Percentiles rank a stretch among this genome's conserved stretches.
phyloP scores from a whole-genome alignment of 2,113 vertebrate species.

The Canis aureus region DNA sequence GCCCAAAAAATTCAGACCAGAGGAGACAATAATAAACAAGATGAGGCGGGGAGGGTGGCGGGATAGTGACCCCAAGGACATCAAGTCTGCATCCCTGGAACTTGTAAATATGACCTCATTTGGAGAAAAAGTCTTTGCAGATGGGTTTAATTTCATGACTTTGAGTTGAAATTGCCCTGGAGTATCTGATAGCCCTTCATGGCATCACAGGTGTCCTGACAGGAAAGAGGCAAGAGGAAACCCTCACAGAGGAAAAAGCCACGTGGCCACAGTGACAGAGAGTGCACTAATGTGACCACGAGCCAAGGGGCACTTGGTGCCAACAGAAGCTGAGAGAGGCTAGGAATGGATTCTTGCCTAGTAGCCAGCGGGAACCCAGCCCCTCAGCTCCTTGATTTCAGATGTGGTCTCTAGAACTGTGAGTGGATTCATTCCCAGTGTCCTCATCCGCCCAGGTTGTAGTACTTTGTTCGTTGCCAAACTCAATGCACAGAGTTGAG shows the following conservation, averaged over 20 bases:
- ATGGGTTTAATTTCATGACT: background rate
- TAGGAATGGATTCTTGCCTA: background rate
- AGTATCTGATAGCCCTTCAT: background rate
- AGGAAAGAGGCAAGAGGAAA: background rate
- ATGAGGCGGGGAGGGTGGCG: too few species aligned
- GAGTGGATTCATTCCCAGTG: background rate
- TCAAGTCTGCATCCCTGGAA: background rate
- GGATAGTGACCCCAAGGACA: background rate
- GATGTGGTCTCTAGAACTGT: background rate
- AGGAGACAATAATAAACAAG: background rate
- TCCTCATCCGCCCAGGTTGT: background rate
- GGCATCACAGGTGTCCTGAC: background rate
- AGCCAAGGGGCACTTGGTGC: background rate
- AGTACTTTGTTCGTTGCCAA: background rate
- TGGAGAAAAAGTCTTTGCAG: background rate
- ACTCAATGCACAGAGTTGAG: background rate
- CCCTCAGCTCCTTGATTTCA: background rate
- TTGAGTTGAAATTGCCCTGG: background rate
- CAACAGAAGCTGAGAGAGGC: background rate
- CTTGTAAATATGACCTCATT: background rate
- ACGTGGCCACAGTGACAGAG: background rate
- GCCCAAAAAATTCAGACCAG: background rate
- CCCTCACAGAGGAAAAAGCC: background rate
- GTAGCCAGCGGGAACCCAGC: background rate
- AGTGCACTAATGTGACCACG: accelerated